Percentiles rank a stretch among this genome's conserved stretches.
Conservation (phyloP, 2,888 invertebrate species). For the Athetis lepigone region DNA sequence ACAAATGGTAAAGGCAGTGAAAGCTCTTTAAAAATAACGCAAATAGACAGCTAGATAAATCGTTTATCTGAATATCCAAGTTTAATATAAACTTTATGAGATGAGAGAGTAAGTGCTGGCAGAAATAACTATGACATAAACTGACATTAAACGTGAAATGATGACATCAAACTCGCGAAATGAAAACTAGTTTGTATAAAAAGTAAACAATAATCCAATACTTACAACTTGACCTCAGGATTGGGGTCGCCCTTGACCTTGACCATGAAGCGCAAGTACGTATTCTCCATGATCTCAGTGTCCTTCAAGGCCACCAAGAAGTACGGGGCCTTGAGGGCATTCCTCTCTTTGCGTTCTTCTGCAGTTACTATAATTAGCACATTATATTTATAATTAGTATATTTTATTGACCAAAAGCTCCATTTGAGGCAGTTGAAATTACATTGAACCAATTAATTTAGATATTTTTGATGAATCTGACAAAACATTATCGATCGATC, state of each 20-base stretch:
- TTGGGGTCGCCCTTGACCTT: slow-evolving; percentile 96
- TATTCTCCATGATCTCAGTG: slow-evolving; percentile 96
- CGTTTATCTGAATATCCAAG: too few species aligned
- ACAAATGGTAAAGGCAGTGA: too few species aligned
- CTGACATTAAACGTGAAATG: too few species aligned
- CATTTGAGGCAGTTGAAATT: slow-evolving; percentile 56
- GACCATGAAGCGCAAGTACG: slow-evolving; percentile 96
- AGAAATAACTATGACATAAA: too few species aligned
- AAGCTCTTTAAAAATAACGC: too few species aligned
- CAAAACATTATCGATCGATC: not conserved
- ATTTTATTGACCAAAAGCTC: not conserved
- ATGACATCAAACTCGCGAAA: too few species aligned
- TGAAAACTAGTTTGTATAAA: too few species aligned
- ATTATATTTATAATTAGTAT: slow-evolving; percentile 17
- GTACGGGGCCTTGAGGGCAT: slow-evolving; percentile 94
- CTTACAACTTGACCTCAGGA: slow-evolving; percentile 97
- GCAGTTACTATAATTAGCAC: slow-evolving; percentile 90
- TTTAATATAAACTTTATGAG: too few species aligned
- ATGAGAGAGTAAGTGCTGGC: too few species aligned
- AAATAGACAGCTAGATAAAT: too few species aligned
- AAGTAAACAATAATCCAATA: slow-evolving; percentile 60
- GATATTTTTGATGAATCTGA: not conserved
- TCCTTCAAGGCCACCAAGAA: slow-evolving; percentile 96
- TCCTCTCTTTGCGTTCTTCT: slow-evolving; percentile 93
- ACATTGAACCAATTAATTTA: not conserved